Evolutionary conservation across 2,113 vertebrate genomes (phyloP), one percentile per base, ranked within the genome.

Genomic region (Salvelinus fontinalis): DNA sequence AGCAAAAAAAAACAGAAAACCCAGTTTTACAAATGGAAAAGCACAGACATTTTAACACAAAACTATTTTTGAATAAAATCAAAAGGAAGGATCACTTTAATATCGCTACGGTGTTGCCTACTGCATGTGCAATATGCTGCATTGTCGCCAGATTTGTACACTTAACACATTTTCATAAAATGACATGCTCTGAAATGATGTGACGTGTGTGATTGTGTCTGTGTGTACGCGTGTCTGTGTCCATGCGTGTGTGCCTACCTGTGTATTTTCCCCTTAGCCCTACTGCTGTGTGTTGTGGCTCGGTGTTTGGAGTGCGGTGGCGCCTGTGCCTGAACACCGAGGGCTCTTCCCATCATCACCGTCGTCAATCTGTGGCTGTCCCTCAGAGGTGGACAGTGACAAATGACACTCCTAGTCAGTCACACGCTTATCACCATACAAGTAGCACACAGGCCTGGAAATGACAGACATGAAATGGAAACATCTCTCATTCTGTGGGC

Each of bases 381-480:
- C 87, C 84, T 78, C 68, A 39, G 34, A 81, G 78, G 74, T 18
- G 82, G 89, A 93, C 92, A 91, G 87, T 92, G 91, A 94, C 89
- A 90, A 93, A 94, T 89, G 91, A 92, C 89, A 75, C 73, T 69
- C 86, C 71, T 86, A 89, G 85, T 89, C 89, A 90, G 87, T 90
- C 92, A 90, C 89, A 89, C 88, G 92, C 92, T 92, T 93, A 93
- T 93, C 91, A 92, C 85, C 86, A 51, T 85, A 85, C 89, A 92
- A 90, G 90, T 91, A 92, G 91, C 89, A 92, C 89, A 84, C 88
- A 87, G 51, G 18, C 59, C 80, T 83, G 88, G 86, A 88, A 86
- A 91, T 90, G 89, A 92, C 88, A 91, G 90, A 90, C 92, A 80
- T 91, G 85, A 90, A 93, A 93, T 92, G 89, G 90, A 91, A 93